These are phyloP conservation scores for Phasia obesa DNA, from an alignment of 2,888 invertebrate genomes.

Conservation along the genomic window DNA sequence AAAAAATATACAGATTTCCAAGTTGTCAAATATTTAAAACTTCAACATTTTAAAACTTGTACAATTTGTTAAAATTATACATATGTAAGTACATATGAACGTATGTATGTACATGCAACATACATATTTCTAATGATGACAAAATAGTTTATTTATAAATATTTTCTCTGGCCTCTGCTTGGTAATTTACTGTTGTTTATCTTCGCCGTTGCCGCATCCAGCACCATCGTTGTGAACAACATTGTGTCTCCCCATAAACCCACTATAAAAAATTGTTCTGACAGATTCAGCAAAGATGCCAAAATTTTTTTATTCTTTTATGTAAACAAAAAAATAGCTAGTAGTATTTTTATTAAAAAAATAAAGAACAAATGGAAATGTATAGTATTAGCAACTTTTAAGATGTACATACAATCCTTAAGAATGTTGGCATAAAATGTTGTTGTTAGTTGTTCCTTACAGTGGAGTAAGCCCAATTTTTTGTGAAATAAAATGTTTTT, in stretches of 20 bases:
- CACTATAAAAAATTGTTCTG: conserved; percentile 46
- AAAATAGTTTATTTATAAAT: conserved; percentile 67
- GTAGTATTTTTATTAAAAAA: conserved; percentile 33
- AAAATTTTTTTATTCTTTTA: conserved; percentile 15
- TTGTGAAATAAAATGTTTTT: too few relatives aligned
- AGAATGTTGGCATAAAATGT: not conserved
- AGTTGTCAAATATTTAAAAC: conserved; percentile 18
- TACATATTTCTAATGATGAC: conserved; percentile 52
- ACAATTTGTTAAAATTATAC: conserved; percentile 19
- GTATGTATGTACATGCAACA: too few relatives aligned
- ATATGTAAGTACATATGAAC: not conserved
- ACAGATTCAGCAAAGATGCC: conserved; percentile 56
- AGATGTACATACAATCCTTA: conserved; percentile 20
- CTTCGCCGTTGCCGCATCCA: not conserved
- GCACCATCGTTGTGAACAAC: not conserved
- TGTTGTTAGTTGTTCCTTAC: not conserved
- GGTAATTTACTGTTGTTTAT: conserved; percentile 4
- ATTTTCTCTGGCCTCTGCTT: conserved; percentile 41
- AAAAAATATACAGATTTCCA: not conserved
- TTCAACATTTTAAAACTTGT: conserved; percentile 7
- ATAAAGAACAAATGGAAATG: conserved; percentile 12
- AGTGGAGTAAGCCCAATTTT: not conserved
- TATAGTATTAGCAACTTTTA: not conserved
- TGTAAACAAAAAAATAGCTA: not conserved
- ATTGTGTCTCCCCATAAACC: conserved; percentile 49